Percentiles rank a stretch among this genome's conserved stretches.
phyloP scores from a whole-genome alignment of 2,113 vertebrate species.

The Dissostichus mawsoni region DNA sequence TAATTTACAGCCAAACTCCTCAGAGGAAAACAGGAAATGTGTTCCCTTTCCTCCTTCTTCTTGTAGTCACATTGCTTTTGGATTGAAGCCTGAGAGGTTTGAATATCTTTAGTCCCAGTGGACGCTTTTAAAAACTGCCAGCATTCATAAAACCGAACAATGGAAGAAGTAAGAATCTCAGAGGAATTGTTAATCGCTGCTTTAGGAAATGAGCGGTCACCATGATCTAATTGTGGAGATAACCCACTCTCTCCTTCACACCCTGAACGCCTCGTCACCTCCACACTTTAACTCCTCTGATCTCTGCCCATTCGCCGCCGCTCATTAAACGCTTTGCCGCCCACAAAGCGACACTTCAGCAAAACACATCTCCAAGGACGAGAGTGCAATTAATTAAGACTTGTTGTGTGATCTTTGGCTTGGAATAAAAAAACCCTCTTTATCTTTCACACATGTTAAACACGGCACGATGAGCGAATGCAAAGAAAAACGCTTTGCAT shows the following conservation, averaged over 20 bases:
- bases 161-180: constrained; percentile 26
- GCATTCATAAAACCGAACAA: constrained; percentile 7
- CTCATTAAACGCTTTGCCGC: constrained; percentile 56
- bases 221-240: constrained; percentile 37
- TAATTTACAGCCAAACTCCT: not conserved
- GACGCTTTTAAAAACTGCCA: constrained; percentile 39
- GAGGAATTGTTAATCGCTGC: constrained; percentile 50
- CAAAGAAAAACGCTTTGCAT: constrained; percentile 36
- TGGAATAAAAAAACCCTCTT: constrained; percentile 34
- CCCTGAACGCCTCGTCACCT: constrained; percentile 28
- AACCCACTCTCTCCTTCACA: constrained; percentile 30
- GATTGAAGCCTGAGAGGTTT: constrained; percentile 31
- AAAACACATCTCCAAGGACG: constrained; percentile 54
- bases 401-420: constrained; percentile 64
- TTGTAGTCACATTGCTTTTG: not conserved
- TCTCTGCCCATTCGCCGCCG: constrained; percentile 24
- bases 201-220: constrained; percentile 25
- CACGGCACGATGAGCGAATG: constrained; percentile 21
- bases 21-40: not conserved
- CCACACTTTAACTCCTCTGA: constrained; percentile 46
- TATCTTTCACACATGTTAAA: constrained; percentile 50
- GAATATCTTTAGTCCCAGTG: constrained; percentile 37
- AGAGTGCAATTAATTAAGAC: constrained; percentile 62
- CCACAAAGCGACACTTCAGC: constrained; percentile 56
- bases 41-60: no score